Evolutionary conservation across 2,797 vertebrate genomes (phyloP).

Genomic region (Decapterus maruadsi): DNA sequence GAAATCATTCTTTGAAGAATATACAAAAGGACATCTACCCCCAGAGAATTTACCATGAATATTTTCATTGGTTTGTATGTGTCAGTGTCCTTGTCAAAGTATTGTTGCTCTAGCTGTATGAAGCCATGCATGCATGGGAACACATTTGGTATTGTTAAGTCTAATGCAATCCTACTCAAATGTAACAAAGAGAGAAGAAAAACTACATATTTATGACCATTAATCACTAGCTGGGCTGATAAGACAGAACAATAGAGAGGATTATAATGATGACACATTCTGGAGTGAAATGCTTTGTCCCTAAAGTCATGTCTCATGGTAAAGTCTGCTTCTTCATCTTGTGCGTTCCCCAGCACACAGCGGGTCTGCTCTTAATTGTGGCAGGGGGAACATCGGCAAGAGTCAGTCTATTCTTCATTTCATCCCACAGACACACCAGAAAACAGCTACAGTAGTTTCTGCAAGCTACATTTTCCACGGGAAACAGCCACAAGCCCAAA

Average conservation of each 20-base stretch:
- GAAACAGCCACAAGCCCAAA: conserved; percentile 81
- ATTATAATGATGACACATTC: conserved; percentile 61
- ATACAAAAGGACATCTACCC: conserved; percentile 55
- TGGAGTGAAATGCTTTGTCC: conserved; percentile 53
- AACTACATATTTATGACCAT: conserved; percentile 38
- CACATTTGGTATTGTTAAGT: conserved; percentile 16
- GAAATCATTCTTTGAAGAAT: conserved; percentile 68
- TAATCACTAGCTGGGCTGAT: conserved; percentile 40
- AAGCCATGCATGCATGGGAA: conserved; percentile 26
- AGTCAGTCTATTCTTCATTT: conserved; percentile 81
- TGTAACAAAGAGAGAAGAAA: conserved; percentile 22
- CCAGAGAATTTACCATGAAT: conserved; percentile 46
- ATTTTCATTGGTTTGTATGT: conserved; percentile 50
- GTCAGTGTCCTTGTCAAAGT: conserved; percentile 32
- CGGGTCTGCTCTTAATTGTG: conserved; percentile 83
- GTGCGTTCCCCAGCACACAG: conserved; percentile 71
- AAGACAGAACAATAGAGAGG: conserved; percentile 54
- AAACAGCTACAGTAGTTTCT: conserved; percentile 81
- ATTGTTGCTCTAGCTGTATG: conserved; percentile 24
- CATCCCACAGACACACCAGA: conserved; percentile 80
- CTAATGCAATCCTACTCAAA: conserved; percentile 10
- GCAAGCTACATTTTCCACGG: conserved; percentile 81
- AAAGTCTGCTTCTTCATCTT: conserved; percentile 72
- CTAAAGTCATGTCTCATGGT: conserved; percentile 65
- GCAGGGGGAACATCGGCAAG: conserved; percentile 73